Base-by-base conservation (phyloP, 2,888 invertebrate species). In the Liopterus haemorrhoidalis region DNA sequence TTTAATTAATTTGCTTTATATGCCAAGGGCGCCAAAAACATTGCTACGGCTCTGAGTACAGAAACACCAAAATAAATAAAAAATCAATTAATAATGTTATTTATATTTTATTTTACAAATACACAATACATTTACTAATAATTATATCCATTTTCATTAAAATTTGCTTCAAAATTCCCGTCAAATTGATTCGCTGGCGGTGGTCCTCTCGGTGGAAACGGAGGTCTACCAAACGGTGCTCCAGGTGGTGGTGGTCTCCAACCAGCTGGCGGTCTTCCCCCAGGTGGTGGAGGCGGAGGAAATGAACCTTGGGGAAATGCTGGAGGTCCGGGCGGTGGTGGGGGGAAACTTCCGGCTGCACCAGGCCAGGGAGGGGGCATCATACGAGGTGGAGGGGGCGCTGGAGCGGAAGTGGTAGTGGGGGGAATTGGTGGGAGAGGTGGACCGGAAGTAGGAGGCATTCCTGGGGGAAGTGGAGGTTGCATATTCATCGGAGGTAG, bases 161-260 rank as follows among this genome's bases (percentile, higher is more conserved):
- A 42, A 12, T 12, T 6, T 1, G 28, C 36, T 20, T 42, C 42
- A 14, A 20, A 45, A 16, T 18, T 55, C 5, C 50, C 51, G 27
- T 58, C 64, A 51, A 52, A 60, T 49, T 51, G 57, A 5, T 73
- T 76, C 19, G 82, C 80, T 5, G 84, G 85, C 51, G 83, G 84
- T 0, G 83, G 82, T 0, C 82, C 81, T 53, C 82, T 74, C 25
- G 82, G 81, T 4, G 82, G 82, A 50, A 82, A 76, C 1, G 75
- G 71, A 24, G 74, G 73, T 50, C 72, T 62, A 35, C 66, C 66
- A 49, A 67, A 63, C 24, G 67, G 76, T 0, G 80, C 80, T 11
- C 79, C 76, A 2, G 79, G 77, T 1, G 81, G 81, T 1, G 82
- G 81, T 22, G 79, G 78, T 45, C 82, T 69, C 80, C 82, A 81